phyloP scores from a whole-genome alignment of 2,113 vertebrate species.

The Sminthopsis crassicaudata region DNA sequence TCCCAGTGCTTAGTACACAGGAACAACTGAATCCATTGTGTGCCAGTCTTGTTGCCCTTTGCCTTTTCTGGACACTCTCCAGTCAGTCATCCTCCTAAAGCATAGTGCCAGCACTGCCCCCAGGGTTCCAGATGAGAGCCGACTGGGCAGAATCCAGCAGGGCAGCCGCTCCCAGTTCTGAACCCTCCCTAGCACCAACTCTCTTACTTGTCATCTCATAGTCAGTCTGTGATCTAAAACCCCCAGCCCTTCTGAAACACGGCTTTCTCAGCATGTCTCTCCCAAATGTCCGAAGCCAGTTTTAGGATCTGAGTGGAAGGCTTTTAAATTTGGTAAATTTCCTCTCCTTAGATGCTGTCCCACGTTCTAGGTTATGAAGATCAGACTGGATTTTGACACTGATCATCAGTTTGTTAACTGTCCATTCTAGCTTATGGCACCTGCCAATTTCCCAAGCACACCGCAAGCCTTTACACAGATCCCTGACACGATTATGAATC shows the following conservation, averaged over 20 bases:
- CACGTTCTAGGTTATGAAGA: background rate
- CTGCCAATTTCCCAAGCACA: background rate
- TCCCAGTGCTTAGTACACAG: background rate
- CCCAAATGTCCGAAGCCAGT: background rate
- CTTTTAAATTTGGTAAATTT: background rate
- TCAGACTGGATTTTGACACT: background rate
- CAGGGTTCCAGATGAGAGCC: background rate
- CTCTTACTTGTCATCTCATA: background rate
- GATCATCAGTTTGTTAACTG: background rate
- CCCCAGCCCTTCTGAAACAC: background rate
- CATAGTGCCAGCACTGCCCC: background rate
- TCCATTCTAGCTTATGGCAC: background rate
- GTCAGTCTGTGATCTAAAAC: no score
- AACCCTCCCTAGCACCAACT: background rate
- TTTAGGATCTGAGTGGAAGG: background rate
- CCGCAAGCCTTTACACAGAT: background rate
- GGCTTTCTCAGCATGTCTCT: background rate
- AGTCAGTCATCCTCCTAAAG: background rate
- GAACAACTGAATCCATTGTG: background rate
- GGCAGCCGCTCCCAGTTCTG: background rate
- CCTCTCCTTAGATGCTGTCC: background rate
- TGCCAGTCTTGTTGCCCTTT: background rate
- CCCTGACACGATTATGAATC: background rate
- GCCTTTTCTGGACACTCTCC: background rate
- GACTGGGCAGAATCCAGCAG: background rate